A percentile compares a stretch with the other conserved stretches of the same genome.
Evolutionary conservation across 1,140 invertebrate genomes (phyloP).

Genomic region (Drosophila navojoa): DNA sequence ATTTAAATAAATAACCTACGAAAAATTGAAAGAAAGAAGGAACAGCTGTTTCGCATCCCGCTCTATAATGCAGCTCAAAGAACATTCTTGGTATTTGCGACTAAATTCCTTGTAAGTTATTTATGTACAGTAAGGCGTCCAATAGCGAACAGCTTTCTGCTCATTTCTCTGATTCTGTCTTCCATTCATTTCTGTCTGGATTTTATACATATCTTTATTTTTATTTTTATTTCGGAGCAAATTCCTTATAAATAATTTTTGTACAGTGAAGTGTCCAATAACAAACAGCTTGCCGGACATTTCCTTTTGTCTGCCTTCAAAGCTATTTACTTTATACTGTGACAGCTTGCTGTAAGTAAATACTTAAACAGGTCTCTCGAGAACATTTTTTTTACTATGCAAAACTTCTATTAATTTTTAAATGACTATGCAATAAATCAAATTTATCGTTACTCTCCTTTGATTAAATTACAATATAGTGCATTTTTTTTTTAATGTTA

Average conservation of each 20-base stretch:
- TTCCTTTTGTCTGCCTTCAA: not conserved
- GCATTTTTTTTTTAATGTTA: no score
- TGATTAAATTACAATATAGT: no score
- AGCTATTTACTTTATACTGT: not conserved
- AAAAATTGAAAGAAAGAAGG: not conserved
- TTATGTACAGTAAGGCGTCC: not conserved
- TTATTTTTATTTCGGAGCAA: not conserved
- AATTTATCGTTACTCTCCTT: no score
- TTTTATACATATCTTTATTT: no score
- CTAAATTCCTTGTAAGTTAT: not conserved
- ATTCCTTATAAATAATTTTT: slow-evolving; percentile 3
- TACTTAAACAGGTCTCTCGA: not conserved
- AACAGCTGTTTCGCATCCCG: slow-evolving; percentile 4
- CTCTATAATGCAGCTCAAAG: not conserved
- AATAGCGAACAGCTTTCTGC: not conserved
- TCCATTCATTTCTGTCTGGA: not conserved
- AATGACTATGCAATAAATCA: no score
- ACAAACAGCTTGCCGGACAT: not conserved
- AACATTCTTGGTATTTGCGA: not conserved
- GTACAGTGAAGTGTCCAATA: not conserved
- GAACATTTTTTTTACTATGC: not conserved
- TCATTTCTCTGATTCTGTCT: not conserved
- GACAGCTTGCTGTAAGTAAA: not conserved
- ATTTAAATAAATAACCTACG: slow-evolving; percentile 3
- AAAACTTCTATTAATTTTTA: no score